Base-by-base conservation (phyloP, 64 coral and sea anemone species). In the Pachyseris speciosa region DNA sequence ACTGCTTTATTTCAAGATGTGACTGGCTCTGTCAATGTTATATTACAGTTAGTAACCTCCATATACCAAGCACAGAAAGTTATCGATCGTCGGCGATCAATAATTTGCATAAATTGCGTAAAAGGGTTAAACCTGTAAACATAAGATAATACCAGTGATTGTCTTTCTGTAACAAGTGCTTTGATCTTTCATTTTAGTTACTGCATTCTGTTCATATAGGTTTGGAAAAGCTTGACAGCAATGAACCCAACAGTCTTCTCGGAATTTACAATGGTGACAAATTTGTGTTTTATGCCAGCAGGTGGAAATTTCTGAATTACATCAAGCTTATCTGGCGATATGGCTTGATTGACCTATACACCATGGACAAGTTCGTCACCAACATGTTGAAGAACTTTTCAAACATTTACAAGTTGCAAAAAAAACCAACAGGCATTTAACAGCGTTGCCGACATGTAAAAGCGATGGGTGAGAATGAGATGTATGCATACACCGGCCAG, bases 261-360 rank as follows among this genome's bases (percentile, higher is more conserved):
- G 95, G 85, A 31, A 88, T 96, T 7, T 96, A 96, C 67, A 67
- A 96, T 85, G 90, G 95, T 11, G 69, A 72, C 20, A 86, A 88
- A 39, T 96, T 96, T 90, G 79, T 79, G 51, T 96, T 96, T 64
- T 81, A 93, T 41, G 95, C 91, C 17, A 96, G 95, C 76, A 83
- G 61, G 27, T 96, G 85, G 86, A 93, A 93, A 88, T 75, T 96
- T 45, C 7, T 96, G 1, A 96, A 93, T 65, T 93, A 86, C 24
- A 13, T 93, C 39, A 99, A 99, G 74, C 73, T 95, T 40, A 47
- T 99, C 20, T 99, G 97, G 97, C 61, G 94, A 60, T 99, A 99
- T 76, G 97, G 97, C 6, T 61, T 81, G 34, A 90, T 99, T 74
- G 94, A 95, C 47, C 71, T 99, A 9, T 69, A 95, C 12, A 95